Percentiles rank a stretch among this genome's conserved stretches.
These are phyloP conservation scores for Phrynosoma blainvillii DNA, from an alignment of 2,113 vertebrate species.

Conservation along the genomic window DNA sequence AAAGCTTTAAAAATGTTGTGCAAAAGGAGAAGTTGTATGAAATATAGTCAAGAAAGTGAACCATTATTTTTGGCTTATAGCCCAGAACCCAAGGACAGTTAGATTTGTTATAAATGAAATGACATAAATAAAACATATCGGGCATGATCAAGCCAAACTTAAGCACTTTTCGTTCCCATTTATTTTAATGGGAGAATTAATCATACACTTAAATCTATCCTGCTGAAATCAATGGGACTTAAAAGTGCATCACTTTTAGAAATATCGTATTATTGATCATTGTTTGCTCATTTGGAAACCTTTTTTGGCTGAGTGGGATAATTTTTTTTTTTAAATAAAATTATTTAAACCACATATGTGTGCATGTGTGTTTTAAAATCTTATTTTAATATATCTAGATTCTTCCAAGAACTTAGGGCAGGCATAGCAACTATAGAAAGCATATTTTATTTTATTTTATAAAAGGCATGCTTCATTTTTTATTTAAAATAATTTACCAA, in stretches of 20 bases:
- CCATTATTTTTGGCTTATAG: too few species aligned
- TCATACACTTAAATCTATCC: not conserved
- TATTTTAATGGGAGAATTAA: not conserved
- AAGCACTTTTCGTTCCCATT: not conserved
- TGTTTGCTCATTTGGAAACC: not conserved
- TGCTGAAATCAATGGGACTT: not conserved
- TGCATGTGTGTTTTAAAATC: too few species aligned
- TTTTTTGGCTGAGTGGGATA: not conserved
- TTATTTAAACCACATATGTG: not conserved
- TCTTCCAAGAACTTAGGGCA: not conserved
- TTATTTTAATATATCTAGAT: not conserved
- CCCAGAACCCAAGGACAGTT: not conserved
- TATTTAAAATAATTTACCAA: too few species aligned
- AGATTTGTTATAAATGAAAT: not conserved
- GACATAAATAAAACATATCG: not conserved
- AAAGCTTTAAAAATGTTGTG: not conserved
- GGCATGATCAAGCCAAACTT: not conserved
- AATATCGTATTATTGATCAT: not conserved
- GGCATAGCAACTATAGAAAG: not conserved
- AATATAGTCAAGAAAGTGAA: not conserved
- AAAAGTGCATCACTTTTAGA: not conserved
- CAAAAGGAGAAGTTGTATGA: not conserved
- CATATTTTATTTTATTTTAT: not conserved
- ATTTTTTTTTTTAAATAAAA: not conserved
- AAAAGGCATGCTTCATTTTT: not conserved